A percentile compares a stretch with the other conserved stretches of the same genome.
phyloP scores from a whole-genome alignment of 2,797 vertebrate species.

The Neopelma chrysocephalum region DNA sequence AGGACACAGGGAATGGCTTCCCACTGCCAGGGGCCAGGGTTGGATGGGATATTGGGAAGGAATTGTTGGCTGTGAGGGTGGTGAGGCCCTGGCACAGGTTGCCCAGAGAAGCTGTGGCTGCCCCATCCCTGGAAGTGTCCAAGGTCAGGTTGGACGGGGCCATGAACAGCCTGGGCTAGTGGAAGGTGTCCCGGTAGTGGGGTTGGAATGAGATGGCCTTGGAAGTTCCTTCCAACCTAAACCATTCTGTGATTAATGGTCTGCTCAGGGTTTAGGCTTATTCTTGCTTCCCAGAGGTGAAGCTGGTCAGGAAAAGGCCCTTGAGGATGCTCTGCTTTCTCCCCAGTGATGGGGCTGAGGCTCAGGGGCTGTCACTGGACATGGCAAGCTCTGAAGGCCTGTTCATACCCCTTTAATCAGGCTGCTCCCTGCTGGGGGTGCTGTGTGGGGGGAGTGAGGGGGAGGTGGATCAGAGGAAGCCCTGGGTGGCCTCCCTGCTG shows the following conservation, averaged over 20 bases:
- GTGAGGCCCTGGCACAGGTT: not conserved
- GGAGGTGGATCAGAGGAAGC: not conserved
- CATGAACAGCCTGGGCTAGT: not conserved
- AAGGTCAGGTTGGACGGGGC: not conserved
- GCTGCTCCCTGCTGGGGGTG: not conserved
- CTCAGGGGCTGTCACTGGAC: not conserved
- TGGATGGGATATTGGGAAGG: not conserved
- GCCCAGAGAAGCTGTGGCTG: not conserved
- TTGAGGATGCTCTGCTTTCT: not conserved
- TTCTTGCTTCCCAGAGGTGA: not conserved
- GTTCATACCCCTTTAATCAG: accelerated
- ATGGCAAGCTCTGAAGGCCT: not conserved
- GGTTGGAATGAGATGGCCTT: not conserved
- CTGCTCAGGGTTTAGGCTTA: not conserved
- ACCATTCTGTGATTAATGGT: not conserved
- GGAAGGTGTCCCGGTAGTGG: not conserved
- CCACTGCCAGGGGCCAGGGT: not conserved
- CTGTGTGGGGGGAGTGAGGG: not conserved
- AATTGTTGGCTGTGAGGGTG: not conserved
- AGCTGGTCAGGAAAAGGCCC: not conserved
- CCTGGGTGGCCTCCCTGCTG: not conserved
- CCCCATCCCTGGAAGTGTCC: not conserved
- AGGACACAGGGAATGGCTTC: not conserved
- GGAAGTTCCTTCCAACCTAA: not conserved
- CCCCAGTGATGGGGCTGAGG: not conserved